These are phyloP conservation scores for Pseudolycoriella hygida DNA, from an alignment of 2,888 invertebrate species.

Conservation along the genomic window DNA sequence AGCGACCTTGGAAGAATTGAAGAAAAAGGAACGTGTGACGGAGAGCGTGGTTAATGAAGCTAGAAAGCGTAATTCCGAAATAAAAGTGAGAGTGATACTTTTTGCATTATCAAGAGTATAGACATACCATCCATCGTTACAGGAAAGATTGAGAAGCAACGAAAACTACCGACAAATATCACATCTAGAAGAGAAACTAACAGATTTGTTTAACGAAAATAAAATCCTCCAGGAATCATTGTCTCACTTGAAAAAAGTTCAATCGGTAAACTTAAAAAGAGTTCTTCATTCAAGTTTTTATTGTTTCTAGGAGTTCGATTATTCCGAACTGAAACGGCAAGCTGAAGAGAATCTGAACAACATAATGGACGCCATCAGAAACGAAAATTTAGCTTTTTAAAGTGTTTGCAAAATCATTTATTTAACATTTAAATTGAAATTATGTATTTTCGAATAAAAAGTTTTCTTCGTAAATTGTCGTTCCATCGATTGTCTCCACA, in stretches of 20 bases:
- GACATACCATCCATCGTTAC: background rate
- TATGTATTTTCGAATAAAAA: too few species aligned
- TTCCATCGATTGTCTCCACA: too few species aligned
- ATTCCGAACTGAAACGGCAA: background rate
- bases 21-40: slow-evolving; percentile 13
- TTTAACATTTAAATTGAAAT: too few species aligned
- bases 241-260: slow-evolving; percentile 2
- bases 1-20: slow-evolving; percentile 12
- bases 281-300: background rate
- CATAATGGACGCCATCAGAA: background rate
- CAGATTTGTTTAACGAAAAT: slow-evolving; percentile 12
- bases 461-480: too few species aligned
- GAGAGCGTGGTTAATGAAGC: slow-evolving; percentile 13
- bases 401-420: too few species aligned
- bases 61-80: slow-evolving; percentile 10
- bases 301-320: background rate
- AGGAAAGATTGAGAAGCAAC: slow-evolving; percentile 12
- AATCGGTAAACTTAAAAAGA: background rate
- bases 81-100: slow-evolving; percentile 12
- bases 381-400: too few species aligned
- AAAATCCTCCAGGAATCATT: slow-evolving; percentile 12
- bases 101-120: too few species aligned
- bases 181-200: slow-evolving; percentile 14
- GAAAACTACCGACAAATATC: slow-evolving; percentile 14
- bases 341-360: background rate